Conservation (phyloP, 2,888 invertebrate genomes). For the Xestia sexstrigata region DNA sequence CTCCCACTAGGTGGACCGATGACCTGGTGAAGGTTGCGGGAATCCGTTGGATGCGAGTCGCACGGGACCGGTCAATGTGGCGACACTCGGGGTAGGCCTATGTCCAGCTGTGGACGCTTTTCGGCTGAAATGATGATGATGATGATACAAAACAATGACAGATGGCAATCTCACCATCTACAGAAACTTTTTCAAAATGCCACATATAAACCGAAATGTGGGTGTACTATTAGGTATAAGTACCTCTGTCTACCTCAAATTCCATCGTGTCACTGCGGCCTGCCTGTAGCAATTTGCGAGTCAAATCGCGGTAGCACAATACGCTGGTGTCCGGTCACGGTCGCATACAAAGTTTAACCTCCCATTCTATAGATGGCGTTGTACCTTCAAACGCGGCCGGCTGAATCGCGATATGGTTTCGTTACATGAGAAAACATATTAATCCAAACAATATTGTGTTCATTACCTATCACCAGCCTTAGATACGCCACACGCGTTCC, state of each 20-base stretch:
- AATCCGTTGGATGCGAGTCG: no score
- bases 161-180: not conserved
- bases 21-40: no score
- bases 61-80: no score
- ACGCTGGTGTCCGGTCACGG: not conserved
- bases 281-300: not conserved
- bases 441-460: not conserved
- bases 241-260: not conserved
- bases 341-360: not conserved
- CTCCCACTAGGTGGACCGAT: no score
- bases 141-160: not conserved
- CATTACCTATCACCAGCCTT: not conserved
- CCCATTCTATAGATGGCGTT: slow-evolving; percentile 11
- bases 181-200: not conserved
- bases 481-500: not conserved
- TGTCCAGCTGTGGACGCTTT: no score
- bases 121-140: no score
- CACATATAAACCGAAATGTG: not conserved
- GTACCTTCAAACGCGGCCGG: not conserved
- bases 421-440: not conserved
- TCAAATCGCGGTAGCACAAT: not conserved
- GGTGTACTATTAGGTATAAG: no score
- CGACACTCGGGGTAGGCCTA: no score
- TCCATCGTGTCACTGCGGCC: not conserved
- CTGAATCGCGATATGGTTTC: slow-evolving; percentile 24